Evolutionary conservation across 1,140 invertebrate genomes (phyloP), one percentile per base, ranked within the genome.

Genomic region (Bombus haemorrhoidalis): DNA sequence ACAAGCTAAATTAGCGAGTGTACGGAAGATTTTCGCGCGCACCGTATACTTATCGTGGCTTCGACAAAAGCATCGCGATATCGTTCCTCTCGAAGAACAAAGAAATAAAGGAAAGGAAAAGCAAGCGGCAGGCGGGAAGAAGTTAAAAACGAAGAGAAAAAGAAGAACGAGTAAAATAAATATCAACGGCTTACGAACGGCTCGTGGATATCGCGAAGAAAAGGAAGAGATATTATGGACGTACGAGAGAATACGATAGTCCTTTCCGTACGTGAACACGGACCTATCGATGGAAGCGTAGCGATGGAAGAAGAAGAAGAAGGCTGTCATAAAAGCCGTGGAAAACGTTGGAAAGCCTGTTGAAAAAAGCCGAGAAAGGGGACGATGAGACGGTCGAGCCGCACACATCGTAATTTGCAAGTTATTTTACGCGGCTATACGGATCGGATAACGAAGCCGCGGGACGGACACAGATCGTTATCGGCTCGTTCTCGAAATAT

Each of bases 401-500:
- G 87, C 79, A 77, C 68, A 62, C 89, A 84, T 89, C 86, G 80
- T 90, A 89, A 90, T 90, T 90, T 90, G 87, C 87, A 82, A 87
- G 85, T 90, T 88, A 90, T 89, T 88, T 89, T 79, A 82, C 84
- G 62, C 89, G 84, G 66, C 53, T 88, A 86, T 81, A 86, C 82
- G 71, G 85, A 90, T 90, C 87, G 87, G 85, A 89, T 90, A 90
- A 89, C 89, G 81, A 87, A 89, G 81, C 76, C 77, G 76, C 88
- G 84, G 85, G 85, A 88, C 84, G 81, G 62, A 79, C 87, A 86
- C 81, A 86, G 89, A 90, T 90, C 79, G 85, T 90, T 90, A 90
- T 91, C 90, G 86, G 77, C 83, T 86, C 80, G 87, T 86, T 90
- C 79, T 81, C 82, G 76, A 91, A 91, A 91, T 88, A 86, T 83